A percentile compares a stretch with the other conserved stretches of the same genome.
phyloP scores from a whole-genome alignment of 2,113 vertebrate species.

The Callipepla californica region DNA sequence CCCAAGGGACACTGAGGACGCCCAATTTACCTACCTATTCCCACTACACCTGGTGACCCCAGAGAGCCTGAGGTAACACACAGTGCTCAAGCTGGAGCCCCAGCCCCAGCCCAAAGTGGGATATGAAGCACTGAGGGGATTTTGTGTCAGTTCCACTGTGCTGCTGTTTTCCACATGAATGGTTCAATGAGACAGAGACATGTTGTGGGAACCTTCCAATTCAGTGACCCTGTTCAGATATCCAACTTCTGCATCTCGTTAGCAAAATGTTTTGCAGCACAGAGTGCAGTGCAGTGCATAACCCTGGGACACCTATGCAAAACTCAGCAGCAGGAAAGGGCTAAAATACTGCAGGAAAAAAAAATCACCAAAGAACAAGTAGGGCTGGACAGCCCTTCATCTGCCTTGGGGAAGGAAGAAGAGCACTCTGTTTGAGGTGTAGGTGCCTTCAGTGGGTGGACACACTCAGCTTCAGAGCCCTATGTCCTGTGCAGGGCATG shows the following conservation, averaged over 20 bases:
- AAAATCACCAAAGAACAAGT: neutral
- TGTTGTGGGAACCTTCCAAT: neutral
- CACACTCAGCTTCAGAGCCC: neutral
- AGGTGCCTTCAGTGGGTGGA: too few relatives aligned
- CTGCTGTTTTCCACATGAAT: neutral
- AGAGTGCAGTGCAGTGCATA: accelerated
- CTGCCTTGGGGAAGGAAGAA: neutral
- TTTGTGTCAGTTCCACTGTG: neutral
- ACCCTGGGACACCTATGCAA: neutral
- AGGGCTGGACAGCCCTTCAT: neutral
- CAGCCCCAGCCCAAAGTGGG: neutral
- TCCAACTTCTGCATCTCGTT: neutral
- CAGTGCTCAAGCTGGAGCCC: accelerated
- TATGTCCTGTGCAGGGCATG: neutral
- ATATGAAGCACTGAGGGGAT: neutral
- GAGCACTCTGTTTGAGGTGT: neutral
- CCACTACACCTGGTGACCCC: accelerated
- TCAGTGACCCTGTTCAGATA: neutral
- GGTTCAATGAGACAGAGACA: neutral
- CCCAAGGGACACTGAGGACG: accelerated
- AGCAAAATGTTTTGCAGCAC: neutral
- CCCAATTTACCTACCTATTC: accelerated
- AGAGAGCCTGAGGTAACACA: neutral
- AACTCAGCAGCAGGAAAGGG: neutral
- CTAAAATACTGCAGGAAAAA: neutral